phyloP scores from a whole-genome alignment of 2,797 vertebrate species.

The Liasis olivaceus region DNA sequence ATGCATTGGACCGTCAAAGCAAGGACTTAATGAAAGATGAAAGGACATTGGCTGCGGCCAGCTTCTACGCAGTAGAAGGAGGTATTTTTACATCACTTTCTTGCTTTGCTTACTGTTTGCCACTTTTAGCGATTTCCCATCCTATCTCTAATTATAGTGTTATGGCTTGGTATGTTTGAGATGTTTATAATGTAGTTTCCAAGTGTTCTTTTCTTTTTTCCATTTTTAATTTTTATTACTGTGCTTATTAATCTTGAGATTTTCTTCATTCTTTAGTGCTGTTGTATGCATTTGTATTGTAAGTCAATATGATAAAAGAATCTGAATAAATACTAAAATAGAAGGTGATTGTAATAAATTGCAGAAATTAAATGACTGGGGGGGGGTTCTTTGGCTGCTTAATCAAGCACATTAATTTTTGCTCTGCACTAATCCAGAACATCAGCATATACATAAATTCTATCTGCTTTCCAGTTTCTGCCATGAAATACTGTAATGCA shows the following conservation, averaged over 20 bases:
- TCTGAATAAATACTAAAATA: not conserved
- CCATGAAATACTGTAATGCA: not conserved
- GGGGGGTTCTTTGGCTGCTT: not conserved
- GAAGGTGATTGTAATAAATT: not conserved
- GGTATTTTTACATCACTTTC: slow-evolving; percentile 67
- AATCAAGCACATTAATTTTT: not conserved
- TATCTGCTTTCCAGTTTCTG: not conserved
- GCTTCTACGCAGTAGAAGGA: slow-evolving; percentile 78
- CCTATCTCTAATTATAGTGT: not conserved
- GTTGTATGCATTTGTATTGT: not conserved
- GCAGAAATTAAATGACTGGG: not conserved
- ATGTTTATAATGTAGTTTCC: not conserved
- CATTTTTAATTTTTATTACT: not conserved
- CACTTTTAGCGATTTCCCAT: not conserved
- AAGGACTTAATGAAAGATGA: slow-evolving; percentile 72
- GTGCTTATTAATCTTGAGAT: not conserved
- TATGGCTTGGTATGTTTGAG: not conserved
- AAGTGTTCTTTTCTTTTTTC: not conserved
- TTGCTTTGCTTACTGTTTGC: not conserved
- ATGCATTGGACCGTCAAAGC: slow-evolving; percentile 73
- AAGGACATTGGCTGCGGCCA: slow-evolving; percentile 71
- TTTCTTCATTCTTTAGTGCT: not conserved
- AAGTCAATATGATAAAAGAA: not conserved
- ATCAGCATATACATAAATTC: not conserved
- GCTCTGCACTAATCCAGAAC: not conserved